These are phyloP conservation scores for Ranitomeya variabilis DNA, from an alignment of 2,113 vertebrate species.

Conservation along the genomic window DNA sequence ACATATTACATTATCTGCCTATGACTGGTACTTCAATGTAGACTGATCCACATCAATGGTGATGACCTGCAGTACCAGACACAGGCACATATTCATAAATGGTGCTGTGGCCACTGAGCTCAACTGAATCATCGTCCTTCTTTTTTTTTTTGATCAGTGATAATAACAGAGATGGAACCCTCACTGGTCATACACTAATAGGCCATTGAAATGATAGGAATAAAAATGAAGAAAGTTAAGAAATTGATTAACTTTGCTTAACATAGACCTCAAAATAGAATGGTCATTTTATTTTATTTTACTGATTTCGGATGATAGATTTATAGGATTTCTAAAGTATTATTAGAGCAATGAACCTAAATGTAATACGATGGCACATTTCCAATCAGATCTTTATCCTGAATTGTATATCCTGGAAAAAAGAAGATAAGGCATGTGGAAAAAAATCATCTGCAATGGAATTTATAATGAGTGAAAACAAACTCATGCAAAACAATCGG, in stretches of 20 bases:
- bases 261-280: neutral
- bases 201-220: neutral
- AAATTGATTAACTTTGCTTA: neutral
- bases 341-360: neutral
- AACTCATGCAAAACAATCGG: conserved; percentile 33
- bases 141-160: neutral
- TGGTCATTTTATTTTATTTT: neutral
- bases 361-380: neutral
- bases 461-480: conserved; percentile 37
- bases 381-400: conserved; percentile 20
- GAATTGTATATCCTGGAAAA: conserved; percentile 14
- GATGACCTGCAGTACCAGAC: neutral
- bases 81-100: neutral
- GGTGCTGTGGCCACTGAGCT: neutral
- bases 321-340: neutral
- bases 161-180: neutral
- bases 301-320: neutral
- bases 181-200: neutral
- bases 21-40: neutral
- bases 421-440: conserved; percentile 36
- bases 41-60: neutral
- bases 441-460: conserved; percentile 34
- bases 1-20: neutral
- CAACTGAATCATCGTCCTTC: neutral
- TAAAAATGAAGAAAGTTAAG: neutral